phyloP scores from a whole-genome alignment of 2,888 invertebrate species.

The Cantharis lateralis region DNA sequence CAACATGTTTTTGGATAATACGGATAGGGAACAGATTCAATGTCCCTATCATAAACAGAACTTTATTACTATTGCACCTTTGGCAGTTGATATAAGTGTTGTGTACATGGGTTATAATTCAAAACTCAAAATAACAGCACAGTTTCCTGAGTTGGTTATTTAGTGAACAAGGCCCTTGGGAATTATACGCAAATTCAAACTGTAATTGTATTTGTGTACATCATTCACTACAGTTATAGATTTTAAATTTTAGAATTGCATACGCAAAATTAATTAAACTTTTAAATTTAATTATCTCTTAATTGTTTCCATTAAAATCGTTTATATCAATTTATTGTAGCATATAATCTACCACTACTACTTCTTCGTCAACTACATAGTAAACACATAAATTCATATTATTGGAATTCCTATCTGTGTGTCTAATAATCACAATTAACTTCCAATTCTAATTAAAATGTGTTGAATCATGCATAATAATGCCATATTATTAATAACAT shows the following conservation, averaged over 20 bases:
- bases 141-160: conserved; percentile 39
- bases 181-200: conserved; percentile 22
- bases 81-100: conserved; percentile 36
- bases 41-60: conserved; percentile 33
- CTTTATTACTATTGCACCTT: conserved; percentile 44
- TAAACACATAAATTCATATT: neutral
- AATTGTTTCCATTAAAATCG: neutral
- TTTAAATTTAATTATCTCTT: neutral
- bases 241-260: neutral
- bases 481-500: neutral
- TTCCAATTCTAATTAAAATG: neutral
- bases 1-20: neutral
- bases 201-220: conserved; percentile 25
- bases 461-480: neutral
- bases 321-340: neutral
- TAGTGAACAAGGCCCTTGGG: conserved; percentile 37
- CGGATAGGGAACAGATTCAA: conserved; percentile 21
- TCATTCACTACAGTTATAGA: conserved; percentile 6
- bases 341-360: neutral
- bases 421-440: neutral
- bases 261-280: neutral
- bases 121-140: conserved; percentile 41
- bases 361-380: neutral
- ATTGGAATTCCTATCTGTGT: neutral
- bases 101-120: conserved; percentile 39